Evolutionary conservation across 2,113 vertebrate genomes (phyloP), one percentile per base, ranked within the genome.

Genomic region (Hippotragus niger): DNA sequence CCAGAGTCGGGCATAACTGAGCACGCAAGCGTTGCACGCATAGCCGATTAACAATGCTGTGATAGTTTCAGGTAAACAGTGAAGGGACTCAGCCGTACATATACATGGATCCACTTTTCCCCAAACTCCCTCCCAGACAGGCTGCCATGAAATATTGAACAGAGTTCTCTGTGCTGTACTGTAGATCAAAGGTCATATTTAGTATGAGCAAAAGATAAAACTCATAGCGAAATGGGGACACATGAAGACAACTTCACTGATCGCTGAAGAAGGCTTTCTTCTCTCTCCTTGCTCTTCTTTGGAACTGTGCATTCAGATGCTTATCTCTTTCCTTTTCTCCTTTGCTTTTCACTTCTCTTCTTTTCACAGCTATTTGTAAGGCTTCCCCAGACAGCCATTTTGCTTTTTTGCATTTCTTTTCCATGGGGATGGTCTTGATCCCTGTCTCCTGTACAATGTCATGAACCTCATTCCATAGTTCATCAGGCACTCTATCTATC

Each of bases 21-120:
- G 64, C 64, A 36, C 4, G 2, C 64, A 10, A 0, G 17, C 64
- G 1, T 19, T 2, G 33, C 64, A 19, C 4, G 17, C n/a, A 36
- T 0, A 64, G 62, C 7, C 3, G 4, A 71, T 36, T 21, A 71
- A 9, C 16, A 21, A 4, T 5, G 17, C 2, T 21, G 64, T 67
- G 33, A 67, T 8, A 1, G 64, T 19, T 67, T 67, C 64, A 67
- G 33, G 64, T 19, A n/a, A n/a, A 10, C 64, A 67, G 16, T 17
- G 33, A 67, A 10, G 64, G 64, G 64, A 67, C 64, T 67, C 64
- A n/a, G 64, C 64, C 64, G n/a, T 4, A 9, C 16, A 17, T 19
- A n/a, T 7, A n/a, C 64, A 19, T 19, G 64, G 2, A 2, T n/a
- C 64, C 33, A 7, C n/a, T 29, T 4, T 2, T 16, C 15, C 64